These are phyloP conservation scores for Girardinichthys multiradiatus DNA, from an alignment of 2,113 vertebrate genomes.

Conservation along the genomic window DNA sequence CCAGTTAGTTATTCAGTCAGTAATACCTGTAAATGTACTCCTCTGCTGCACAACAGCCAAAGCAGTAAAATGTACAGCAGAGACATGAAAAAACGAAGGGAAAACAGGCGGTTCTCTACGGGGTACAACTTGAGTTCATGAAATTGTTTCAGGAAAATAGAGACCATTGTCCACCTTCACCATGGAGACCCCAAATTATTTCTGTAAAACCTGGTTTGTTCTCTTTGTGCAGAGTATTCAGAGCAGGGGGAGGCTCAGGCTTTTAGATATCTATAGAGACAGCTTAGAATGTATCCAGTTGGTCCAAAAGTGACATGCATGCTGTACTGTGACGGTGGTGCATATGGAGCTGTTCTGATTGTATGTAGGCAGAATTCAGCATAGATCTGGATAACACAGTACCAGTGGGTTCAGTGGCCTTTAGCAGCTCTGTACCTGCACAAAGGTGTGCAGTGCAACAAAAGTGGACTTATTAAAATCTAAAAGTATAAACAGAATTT, in stretches of 20 bases:
- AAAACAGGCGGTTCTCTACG: too few species aligned
- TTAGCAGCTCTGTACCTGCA: background rate
- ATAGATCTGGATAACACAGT: background rate
- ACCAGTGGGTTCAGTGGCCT: background rate
- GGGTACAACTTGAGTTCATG: too few species aligned
- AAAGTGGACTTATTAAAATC: conserved; percentile 15
- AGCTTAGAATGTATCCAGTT: background rate
- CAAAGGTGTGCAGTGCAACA: conserved; percentile 8
- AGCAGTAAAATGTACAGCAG: too few species aligned
- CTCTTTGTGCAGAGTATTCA: background rate
- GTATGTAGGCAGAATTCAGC: background rate
- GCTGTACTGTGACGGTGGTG: too few species aligned
- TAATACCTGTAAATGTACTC: background rate
- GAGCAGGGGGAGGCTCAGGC: background rate
- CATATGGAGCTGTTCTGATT: background rate
- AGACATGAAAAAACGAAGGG: too few species aligned
- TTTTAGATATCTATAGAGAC: background rate
- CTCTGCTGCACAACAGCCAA: too few species aligned
- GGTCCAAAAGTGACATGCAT: too few species aligned
- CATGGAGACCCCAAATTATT: background rate
- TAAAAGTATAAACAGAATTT: conserved; percentile 11
- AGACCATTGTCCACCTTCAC: background rate
- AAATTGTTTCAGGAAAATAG: too few species aligned
- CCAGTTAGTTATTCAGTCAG: background rate
- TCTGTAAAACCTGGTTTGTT: background rate